phyloP scores from a whole-genome alignment of 2,113 vertebrate species.

The Gallinago paraguaiae region DNA sequence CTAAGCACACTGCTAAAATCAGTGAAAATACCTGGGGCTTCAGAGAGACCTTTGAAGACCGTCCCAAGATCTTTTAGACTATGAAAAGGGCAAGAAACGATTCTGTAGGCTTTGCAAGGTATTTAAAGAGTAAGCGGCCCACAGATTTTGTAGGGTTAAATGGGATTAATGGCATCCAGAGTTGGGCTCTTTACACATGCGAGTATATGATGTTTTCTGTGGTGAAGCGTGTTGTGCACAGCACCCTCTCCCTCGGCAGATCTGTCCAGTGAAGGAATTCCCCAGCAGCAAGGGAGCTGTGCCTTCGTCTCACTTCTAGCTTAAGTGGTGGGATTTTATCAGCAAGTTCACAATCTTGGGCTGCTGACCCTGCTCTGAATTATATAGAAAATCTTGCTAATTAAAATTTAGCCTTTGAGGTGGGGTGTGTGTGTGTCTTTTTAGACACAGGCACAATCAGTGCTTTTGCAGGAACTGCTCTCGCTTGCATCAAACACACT shows the following conservation, averaged over 20 bases:
- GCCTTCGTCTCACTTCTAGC: neutral
- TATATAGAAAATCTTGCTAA: neutral
- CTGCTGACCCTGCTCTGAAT: neutral
- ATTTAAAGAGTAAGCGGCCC: neutral
- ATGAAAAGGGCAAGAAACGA: neutral
- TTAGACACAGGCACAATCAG: neutral
- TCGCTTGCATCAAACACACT: neutral
- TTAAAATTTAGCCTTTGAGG: neutral
- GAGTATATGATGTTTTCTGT: neutral
- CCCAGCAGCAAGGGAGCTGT: neutral
- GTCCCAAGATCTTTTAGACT: neutral
- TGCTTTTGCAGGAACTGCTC: neutral
- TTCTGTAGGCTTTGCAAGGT: neutral
- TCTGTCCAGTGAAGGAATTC: neutral
- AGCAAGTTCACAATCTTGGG: neutral
- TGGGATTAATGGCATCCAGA: neutral
- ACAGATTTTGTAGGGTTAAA: neutral
- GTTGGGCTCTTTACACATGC: neutral
- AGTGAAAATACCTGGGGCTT: slow-evolving; percentile 23
- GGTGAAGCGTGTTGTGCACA: neutral
- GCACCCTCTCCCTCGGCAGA: neutral
- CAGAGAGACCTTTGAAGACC: neutral
- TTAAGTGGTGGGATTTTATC: neutral
- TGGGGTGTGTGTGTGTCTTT: neutral
- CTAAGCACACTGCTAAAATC: slow-evolving; percentile 19